Base-by-base conservation (phyloP, 2,113 vertebrate species). In the Litocranius walleri region DNA sequence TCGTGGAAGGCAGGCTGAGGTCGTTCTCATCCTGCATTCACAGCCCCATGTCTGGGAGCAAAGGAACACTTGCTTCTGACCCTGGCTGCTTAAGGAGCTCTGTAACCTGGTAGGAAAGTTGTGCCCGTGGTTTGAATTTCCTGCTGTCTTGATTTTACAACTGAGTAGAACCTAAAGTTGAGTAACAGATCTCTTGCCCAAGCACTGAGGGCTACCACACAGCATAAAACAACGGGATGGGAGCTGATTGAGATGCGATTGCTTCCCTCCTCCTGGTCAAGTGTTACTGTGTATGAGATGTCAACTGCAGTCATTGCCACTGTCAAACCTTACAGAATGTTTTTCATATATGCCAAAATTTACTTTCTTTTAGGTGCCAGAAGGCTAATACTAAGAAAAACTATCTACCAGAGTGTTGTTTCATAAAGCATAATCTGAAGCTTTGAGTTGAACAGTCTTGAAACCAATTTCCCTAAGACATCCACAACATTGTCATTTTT, bases 61-160 rank as follows among this genome's bases (percentile, higher is more conserved):
- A 78, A 96, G 82, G 52, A 14, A n/a, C 21, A 48, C 33, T 23
- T 36, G 3, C 25, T 88, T 92, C 64, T 91, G 71, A 48, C 5
- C 23, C 25, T 36, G 25, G 29, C 14, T 97, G 93, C 91, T 86
- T 77, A 52, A 48, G 27, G 50, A 78, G 36, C 45, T 87, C 80
- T 87, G 93, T 57, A 97, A 97, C 52, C 67, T 83, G 56, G 52
- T 64, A 90, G 84, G 84, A 81, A 81, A 88, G 56, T 95, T 88
- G 62, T 64, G 56, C 27, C 40, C 1, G 1, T 91, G 88, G 85
- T 91, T 93, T 96, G 86, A 95, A 95, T 96, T 98, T 98, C 88
- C 86, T 96, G 29, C 91, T 0, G 7, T 71, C 95, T 97, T 98
- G 93, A 97, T 98, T 98, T 97, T 98, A 97, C 95, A 97, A 90